These are phyloP conservation scores for Hylaea fasciaria DNA, from an alignment of 2,888 invertebrate genomes.

Conservation along the genomic window DNA sequence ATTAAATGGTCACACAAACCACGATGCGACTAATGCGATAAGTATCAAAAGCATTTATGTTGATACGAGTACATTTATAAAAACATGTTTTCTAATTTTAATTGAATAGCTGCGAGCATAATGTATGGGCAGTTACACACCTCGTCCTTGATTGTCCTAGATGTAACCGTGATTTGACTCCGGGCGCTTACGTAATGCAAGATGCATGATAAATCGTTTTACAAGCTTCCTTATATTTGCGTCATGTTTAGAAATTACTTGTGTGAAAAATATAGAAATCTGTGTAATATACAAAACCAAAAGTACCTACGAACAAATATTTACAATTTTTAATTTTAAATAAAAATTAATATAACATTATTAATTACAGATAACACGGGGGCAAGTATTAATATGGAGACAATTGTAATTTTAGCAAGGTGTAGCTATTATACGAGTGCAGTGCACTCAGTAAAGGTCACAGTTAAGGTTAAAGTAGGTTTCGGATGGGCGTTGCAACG, in stretches of 20 bases:
- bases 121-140: conserved; percentile 6
- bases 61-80: background rate
- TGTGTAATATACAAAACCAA: background rate
- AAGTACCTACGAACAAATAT: background rate
- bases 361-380: too few species aligned
- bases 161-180: conserved; percentile 40
- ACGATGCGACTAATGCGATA: too few species aligned
- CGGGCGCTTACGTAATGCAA: conserved; percentile 24
- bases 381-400: conserved; percentile 10
- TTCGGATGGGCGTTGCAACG: conserved; percentile 73
- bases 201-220: conserved; percentile 22
- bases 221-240: conserved; percentile 23
- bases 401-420: conserved; percentile 41
- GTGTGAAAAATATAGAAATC: background rate
- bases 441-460: conserved; percentile 81
- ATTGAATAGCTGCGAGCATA: background rate
- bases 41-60: too few species aligned
- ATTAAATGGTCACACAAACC: too few species aligned
- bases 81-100: background rate
- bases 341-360: background rate
- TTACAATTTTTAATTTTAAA: too few species aligned
- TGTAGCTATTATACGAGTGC: conserved; percentile 56
- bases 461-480: conserved; percentile 82
- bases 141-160: conserved; percentile 41
- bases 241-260: background rate